Base-by-base conservation (phyloP, 2,888 invertebrate species). In the Cataglyphis livida region DNA sequence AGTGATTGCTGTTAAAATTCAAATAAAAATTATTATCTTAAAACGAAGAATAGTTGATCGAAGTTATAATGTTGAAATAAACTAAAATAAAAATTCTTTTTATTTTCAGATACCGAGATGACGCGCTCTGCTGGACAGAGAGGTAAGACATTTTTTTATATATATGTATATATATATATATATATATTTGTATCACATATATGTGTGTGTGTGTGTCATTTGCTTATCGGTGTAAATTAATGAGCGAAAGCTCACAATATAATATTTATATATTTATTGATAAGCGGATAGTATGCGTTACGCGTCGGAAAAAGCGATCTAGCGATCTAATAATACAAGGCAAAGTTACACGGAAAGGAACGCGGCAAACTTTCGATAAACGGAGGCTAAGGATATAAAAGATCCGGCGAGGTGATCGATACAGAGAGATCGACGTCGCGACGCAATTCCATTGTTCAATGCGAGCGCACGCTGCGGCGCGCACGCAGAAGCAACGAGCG, bases 61-160 rank as follows among this genome's bases (percentile, higher is more conserved):
- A 12, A 12, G 12, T 10, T 41, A 41, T 41, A 41, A 41, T 41
- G 12, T 48, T 7, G 48, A 51, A 51, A 18, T n/a, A 51, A 95
- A 38, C 6, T 15, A 59, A 62, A 51, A 25, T 25, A 32, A 9
- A 62, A 25, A 94, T 95, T 86, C 90, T 93, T 86, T 76, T 61
- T 84, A 87, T 87, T 94, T 97, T 87, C 97, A 98, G 98, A 95
- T 98, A 98, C 95, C 97, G 98, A 88, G 98, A 98, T 90, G 98
- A 98, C 90, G 97, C 98, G 28, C 95, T 98, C 70, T 98, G 98
- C 95, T 98, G 98, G 98, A 97, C 98, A 73, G 98, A 98, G 95
- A 97, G 98, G 98, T 98, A 96, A 96, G 89, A 84, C 78, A 70
- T 21, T 70, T 51, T 18, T 35, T 15, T n/a, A 15, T 2, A 32